Percentiles rank a stretch among this genome's conserved stretches.
These are phyloP conservation scores for Iguana delicatissima DNA, from an alignment of 2,797 vertebrate species.

Conservation along the genomic window DNA sequence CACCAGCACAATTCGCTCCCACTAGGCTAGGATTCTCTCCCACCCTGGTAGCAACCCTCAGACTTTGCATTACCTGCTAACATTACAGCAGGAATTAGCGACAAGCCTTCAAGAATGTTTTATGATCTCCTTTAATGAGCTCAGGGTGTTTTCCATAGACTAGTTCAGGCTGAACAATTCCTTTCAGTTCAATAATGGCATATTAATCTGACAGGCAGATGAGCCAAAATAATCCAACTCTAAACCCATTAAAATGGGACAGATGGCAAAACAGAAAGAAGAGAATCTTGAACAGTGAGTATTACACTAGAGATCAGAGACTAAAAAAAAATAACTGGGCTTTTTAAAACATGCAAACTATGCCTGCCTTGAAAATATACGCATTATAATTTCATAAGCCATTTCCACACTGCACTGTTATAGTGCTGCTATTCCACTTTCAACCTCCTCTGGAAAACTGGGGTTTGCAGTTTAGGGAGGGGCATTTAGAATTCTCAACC, in stretches of 20 bases:
- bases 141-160: background rate
- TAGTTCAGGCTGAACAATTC: background rate
- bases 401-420: too few relatives aligned
- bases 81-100: background rate
- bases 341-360: slow-evolving; percentile 29
- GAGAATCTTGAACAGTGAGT: slow-evolving; percentile 31
- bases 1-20: background rate
- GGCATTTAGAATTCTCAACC: too few relatives aligned
- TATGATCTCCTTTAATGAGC: background rate
- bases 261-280: slow-evolving; percentile 6
- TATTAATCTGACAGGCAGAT: rapidly evolving
- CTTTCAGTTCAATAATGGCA: background rate
- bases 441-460: too few relatives aligned
- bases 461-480: too few relatives aligned
- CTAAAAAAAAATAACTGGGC: slow-evolving; percentile 17
- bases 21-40: too few relatives aligned
- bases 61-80: background rate
- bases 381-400: too few relatives aligned
- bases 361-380: slow-evolving; percentile 21
- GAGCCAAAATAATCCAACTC: background rate
- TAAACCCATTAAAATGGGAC: background rate
- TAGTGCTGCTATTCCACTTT: too few relatives aligned
- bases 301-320: slow-evolving; percentile 59
- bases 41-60: background rate
- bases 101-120: background rate